A percentile compares a stretch with the other conserved stretches of the same genome.
phyloP scores from a whole-genome alignment of 1,140 invertebrate species.

The Oryctes rhinoceros region DNA sequence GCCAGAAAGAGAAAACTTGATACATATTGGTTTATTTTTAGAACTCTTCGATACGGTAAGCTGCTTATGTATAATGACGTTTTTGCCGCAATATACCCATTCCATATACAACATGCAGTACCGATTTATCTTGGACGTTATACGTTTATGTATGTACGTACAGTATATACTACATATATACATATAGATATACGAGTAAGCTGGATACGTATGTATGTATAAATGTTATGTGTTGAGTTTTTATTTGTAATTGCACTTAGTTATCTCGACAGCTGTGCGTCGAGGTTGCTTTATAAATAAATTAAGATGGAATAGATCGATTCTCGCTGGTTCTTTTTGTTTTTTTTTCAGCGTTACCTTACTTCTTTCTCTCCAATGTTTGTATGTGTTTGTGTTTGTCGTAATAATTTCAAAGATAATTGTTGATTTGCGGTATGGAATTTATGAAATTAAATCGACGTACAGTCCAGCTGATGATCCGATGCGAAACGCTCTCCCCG shows the following conservation, averaged over 20 bases:
- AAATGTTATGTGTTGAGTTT: slow-evolving; percentile 14
- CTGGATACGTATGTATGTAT: slow-evolving; percentile 7
- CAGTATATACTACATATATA: not conserved
- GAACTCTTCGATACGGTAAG: slow-evolving; percentile 13
- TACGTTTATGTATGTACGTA: not conserved
- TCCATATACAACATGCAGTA: slow-evolving; percentile 18
- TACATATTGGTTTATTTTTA: slow-evolving; percentile 34
- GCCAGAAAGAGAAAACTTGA: not conserved
- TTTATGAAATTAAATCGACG: not conserved
- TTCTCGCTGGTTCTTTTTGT: not conserved
- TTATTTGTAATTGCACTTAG: slow-evolving; percentile 35
- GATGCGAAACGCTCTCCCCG: not conserved
- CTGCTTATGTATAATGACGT: slow-evolving; percentile 14
- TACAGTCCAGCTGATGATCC: not conserved
- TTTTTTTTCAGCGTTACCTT: not conserved
- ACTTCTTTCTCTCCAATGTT: not conserved
- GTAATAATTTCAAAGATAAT: slow-evolving; percentile 31
- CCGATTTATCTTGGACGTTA: slow-evolving; percentile 14
- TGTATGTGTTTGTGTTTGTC: not conserved
- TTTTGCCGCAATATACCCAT: slow-evolving; percentile 28
- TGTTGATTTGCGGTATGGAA: not conserved
- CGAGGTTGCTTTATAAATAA: slow-evolving; percentile 25
- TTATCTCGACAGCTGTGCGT: slow-evolving; percentile 13
- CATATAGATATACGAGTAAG: not conserved
- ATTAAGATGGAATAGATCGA: slow-evolving; percentile 30